phyloP scores from a whole-genome alignment of 2,113 vertebrate species.

The Condylura cristata region DNA sequence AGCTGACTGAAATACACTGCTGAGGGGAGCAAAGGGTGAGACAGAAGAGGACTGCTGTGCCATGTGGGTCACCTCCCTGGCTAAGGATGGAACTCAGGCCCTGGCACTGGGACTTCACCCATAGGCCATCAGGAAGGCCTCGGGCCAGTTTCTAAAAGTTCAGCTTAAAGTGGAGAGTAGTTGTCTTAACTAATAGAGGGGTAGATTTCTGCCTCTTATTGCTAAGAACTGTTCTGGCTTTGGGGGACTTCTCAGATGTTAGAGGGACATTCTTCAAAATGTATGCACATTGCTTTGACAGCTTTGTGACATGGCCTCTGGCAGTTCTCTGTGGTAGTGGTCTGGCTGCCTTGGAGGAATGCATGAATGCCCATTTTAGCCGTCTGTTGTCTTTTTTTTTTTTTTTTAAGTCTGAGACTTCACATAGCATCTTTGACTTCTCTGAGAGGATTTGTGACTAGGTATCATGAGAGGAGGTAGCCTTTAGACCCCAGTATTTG shows the following conservation, averaged over 20 bases:
- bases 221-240: not conserved
- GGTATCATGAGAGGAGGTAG: conserved; percentile 6
- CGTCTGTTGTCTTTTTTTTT: not conserved
- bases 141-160: not conserved
- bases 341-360: not conserved
- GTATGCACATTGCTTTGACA: conserved; percentile 50
- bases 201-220: not conserved
- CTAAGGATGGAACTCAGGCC: too few species aligned
- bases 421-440: not conserved
- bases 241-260: not conserved
- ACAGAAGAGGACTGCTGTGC: not conserved
- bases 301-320: conserved; percentile 62
- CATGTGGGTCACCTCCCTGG: too few species aligned
- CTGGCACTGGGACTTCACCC: too few species aligned
- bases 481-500: not conserved
- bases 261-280: conserved; percentile 48
- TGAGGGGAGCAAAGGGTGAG: too few species aligned
- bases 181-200: too few species aligned
- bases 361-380: not conserved
- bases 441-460: conserved; percentile 38
- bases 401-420: conserved; percentile 56
- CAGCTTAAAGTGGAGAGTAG: not conserved
- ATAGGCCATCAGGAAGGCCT: too few species aligned
- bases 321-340: not conserved
- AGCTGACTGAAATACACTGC: too few species aligned